phyloP scores from a whole-genome alignment of 1,140 invertebrate species.

The Samia ricini region DNA sequence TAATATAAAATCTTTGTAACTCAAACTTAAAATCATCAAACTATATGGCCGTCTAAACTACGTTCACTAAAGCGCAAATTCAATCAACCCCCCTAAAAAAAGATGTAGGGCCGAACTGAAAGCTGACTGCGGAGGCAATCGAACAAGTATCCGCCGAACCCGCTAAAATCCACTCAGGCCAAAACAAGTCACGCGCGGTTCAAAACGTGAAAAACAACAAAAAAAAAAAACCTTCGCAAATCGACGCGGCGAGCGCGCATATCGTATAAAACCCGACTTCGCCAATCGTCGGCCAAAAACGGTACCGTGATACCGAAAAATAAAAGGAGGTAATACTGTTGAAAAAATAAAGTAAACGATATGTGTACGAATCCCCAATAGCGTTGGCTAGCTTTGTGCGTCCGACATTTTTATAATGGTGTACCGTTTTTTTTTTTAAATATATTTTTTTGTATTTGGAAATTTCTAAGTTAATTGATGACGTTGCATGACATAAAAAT shows the following conservation, averaged over 20 bases:
- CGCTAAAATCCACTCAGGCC: conserved; percentile 68
- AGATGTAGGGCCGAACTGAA: conserved; percentile 41
- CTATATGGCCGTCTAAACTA: conserved; percentile 60
- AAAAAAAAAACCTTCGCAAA: conserved; percentile 64
- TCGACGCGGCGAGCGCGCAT: conserved; percentile 57
- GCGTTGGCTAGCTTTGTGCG: conserved; percentile 32
- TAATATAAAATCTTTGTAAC: not conserved
- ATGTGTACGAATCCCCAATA: not conserved
- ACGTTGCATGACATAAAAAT: too few species aligned
- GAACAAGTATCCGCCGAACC: conserved; percentile 52
- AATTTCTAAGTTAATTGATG: too few species aligned
- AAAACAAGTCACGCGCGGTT: conserved; percentile 73
- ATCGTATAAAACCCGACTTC: conserved; percentile 72
- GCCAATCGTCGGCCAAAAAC: conserved; percentile 74
- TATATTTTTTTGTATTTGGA: not conserved
- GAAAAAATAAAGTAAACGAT: conserved; percentile 67
- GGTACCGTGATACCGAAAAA: conserved; percentile 77
- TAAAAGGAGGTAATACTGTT: conserved; percentile 71
- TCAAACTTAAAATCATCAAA: conserved; percentile 44
- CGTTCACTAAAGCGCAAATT: conserved; percentile 73
- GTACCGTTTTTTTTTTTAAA: conserved; percentile 3
- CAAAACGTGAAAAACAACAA: conserved; percentile 53
- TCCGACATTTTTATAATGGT: conserved; percentile 63
- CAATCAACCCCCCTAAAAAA: conserved; percentile 61
- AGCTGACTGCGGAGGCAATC: conserved; percentile 55